Evolutionary conservation across 2,113 vertebrate genomes (phyloP).

Genomic region (Athene cunicularia): DNA sequence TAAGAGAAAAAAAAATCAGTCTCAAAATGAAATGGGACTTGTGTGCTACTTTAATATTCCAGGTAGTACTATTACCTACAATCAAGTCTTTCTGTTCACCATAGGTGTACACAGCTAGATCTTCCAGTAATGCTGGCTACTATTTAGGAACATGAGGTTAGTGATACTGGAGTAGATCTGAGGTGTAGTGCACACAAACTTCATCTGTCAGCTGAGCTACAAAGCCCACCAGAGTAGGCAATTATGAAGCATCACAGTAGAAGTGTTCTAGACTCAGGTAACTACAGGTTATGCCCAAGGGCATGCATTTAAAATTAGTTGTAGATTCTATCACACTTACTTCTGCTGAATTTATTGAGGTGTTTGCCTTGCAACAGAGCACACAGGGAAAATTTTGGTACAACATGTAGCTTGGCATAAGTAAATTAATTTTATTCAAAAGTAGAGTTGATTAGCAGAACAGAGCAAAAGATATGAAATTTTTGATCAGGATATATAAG

Average conservation of each 20-base stretch:
- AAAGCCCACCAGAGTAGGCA: neutral
- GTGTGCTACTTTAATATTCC: neutral
- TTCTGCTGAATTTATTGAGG: neutral
- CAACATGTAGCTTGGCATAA: neutral
- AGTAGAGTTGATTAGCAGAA: neutral
- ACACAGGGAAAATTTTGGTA: neutral
- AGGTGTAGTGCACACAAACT: neutral
- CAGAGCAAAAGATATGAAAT: neutral
- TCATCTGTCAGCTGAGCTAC: rapidly evolving
- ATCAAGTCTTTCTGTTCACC: neutral
- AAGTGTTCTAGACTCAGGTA: neutral
- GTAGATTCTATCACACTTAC: neutral
- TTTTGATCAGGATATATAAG: neutral
- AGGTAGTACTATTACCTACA: neutral
- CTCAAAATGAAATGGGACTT: neutral
- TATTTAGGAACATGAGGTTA: neutral
- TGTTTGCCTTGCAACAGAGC: neutral
- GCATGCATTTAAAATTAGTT: neutral
- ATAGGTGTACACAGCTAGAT: neutral
- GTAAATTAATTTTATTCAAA: neutral
- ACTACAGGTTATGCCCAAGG: neutral
- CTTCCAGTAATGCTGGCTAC: neutral
- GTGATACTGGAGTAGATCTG: neutral
- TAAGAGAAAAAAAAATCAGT: neutral
- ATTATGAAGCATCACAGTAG: neutral